Base-by-base conservation (phyloP, 2,888 invertebrate genomes). In the Criorhina ranunculi region DNA sequence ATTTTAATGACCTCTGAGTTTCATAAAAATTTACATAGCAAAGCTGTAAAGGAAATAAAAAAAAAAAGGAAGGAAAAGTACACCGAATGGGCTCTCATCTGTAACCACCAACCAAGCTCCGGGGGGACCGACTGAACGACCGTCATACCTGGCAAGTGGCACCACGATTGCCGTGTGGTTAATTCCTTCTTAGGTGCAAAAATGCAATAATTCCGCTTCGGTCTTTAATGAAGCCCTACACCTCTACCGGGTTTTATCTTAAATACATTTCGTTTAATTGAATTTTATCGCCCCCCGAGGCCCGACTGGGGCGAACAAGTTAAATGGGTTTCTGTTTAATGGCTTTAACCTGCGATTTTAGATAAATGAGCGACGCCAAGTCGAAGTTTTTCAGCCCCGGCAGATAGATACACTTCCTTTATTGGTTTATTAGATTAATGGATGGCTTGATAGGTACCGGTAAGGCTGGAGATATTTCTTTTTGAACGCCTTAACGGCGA, bases 21-120 rank as follows among this genome's bases (percentile, higher is more conserved):
- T 78, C 60, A 70, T 70, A 70, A 62, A 79, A 79, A 79, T 79
- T 79, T 79, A 73, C 79, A 79, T 79, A 73, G 66, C 51, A 66
- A 73, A 51, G 72, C 66, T 42, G 42, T 79, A 64, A 79, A 51
- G 57, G 35, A 57, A 33, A 7, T 7, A 24, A 19, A 44, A 53
- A 33, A 35, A 24, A 19, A 62, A n/a, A 55, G 11, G 19, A 24
- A 33, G 33, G 37, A 51, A 66, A 51, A 57, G 19, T 31, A 15
- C 24, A 35, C 42, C 29, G 19, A 77, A 77, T 44, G 51, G 75
- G n/a, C 11, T 37, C 44, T 64, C 75, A 75, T 75, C 46, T 66
- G 55, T 29, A 64, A 44, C 49, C 66, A 49, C 24, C 44, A 24
- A 24, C 24, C 24, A 29, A 2, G 17, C 2, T 53, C 59, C 62